These are phyloP conservation scores for Plotosus lineatus DNA, from an alignment of 2,113 vertebrate species.

Conservation along the genomic window DNA sequence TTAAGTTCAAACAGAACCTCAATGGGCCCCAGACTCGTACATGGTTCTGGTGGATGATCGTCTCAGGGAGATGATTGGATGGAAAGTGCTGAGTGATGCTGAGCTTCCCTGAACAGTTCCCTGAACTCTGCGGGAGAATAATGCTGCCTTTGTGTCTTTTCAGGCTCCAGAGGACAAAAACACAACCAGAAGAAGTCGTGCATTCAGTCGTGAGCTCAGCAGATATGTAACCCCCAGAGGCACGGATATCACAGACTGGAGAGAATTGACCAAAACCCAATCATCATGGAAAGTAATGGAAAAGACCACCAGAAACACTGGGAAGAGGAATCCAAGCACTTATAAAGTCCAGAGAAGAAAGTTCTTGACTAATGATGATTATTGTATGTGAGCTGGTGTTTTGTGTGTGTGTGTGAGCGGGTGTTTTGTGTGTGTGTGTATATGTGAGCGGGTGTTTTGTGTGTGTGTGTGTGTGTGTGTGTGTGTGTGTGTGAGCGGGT, in stretches of 20 bases:
- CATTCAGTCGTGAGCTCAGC: conserved; percentile 71
- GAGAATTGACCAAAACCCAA: not conserved
- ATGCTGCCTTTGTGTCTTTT: conserved; percentile 28
- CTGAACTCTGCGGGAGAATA: not conserved
- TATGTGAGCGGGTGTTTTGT: no score
- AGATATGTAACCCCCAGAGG: not conserved
- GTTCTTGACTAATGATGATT: not conserved
- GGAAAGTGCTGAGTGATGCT: not conserved
- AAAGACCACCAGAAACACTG: no score
- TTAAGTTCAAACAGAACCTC: not conserved
- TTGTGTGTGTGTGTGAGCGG: no score
- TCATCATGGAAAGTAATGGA: not conserved
- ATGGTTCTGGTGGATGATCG: not conserved
- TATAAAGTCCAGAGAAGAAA: not conserved
- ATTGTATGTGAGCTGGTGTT: not conserved
- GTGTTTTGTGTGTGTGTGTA: no score
- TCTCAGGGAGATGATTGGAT: not conserved
- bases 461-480: not conserved
- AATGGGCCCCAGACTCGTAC: not conserved
- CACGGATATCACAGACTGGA: not conserved
- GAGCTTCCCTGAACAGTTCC: no score
- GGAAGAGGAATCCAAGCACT: not conserved
- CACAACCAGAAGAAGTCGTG: conserved; percentile 69
- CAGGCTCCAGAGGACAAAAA: conserved; percentile 62
- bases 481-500: no score